Evolutionary conservation across 30 jellyfish, hydroid and myxozoan genomes (phyloP).

Genomic region (Morbakka virulenta): DNA sequence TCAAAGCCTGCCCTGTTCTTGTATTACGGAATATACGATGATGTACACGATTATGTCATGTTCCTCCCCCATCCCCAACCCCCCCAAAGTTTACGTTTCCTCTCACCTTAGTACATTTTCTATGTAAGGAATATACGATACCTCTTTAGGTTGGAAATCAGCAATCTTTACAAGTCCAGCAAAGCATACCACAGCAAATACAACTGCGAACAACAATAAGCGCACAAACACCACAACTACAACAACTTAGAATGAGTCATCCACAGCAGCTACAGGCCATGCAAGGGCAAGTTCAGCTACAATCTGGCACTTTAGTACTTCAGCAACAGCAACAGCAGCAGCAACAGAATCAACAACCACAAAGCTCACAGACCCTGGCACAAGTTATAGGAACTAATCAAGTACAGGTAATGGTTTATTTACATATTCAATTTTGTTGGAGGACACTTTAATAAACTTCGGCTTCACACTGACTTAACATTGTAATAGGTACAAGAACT

Average conservation of each 20-base stretch:
- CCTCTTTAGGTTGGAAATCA: neutral
- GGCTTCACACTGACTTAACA: too few species aligned
- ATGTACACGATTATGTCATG: too few species aligned
- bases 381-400: conserved; percentile 75
- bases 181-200: conserved; percentile 77
- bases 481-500: too few species aligned
- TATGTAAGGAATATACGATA: neutral
- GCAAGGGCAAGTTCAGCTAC: conserved; percentile 89
- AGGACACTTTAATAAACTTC: too few species aligned
- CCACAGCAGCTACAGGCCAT: conserved; percentile 78
- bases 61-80: too few species aligned
- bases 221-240: conserved; percentile 75
- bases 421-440: too few species aligned
- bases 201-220: conserved; percentile 93
- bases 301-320: conserved; percentile 77
- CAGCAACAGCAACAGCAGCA: too few species aligned
- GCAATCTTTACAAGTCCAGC: conserved; percentile 59
- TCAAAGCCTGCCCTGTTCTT: too few species aligned
- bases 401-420: conserved; percentile 82
- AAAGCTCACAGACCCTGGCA: conserved; percentile 45
- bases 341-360: conserved; percentile 67
- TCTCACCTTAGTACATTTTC: too few species aligned
- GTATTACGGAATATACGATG: too few species aligned
- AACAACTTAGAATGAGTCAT: conserved; percentile 58
- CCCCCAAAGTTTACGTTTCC: too few species aligned